Base-by-base conservation (phyloP, 53 echinoderm and acorn worm species). In the Mesocentrotus franciscanus region DNA sequence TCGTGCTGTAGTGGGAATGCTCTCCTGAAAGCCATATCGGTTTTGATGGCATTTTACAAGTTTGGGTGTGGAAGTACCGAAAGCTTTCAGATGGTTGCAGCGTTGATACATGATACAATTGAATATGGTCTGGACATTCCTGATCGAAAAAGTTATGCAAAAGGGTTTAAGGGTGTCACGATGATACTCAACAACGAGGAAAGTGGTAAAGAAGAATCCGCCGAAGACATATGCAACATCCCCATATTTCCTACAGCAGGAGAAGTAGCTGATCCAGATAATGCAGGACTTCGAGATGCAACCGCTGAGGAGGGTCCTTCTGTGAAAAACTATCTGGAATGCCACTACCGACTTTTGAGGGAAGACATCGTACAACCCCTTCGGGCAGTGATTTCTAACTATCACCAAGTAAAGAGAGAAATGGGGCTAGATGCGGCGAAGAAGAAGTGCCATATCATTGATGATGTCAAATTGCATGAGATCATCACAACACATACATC, bases 281-380 rank as follows among this genome's bases (percentile, higher is more conserved):
- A 95, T 18, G 22, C 92, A 92, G 57, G 4, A 55, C 26, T 92
- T 39, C 42, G 22, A 11, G 56, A 92, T 71, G 49, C 56, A 56
- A 12, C 16, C 13, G 11, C 49, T 24, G n/a, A 71, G 14, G 56
- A 92, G 56, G 95, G 96, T 58, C 78, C 85, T 27, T 72, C 92
- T 83, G 96, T 98, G 15, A 84, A 96, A 85, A 90, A 95, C 13
- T 98, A 96, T 84, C 94, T 98, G 1, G 97, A 97, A 61, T 89
- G 97, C 7, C 97, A 96, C 71, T 98, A 95, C 60, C 95, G 96
- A 56, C 97, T 98, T 10, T 92, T 98, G 70, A 96, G 98, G 55
- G 99, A 98, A 95, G 99, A 98, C 85, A 97, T 98, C 85, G 95
- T 98, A 22, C 95, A 96, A 62, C 99, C 98, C 78, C 95, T 98